These are phyloP conservation scores for Psittacula derbiana DNA, from an alignment of 2,797 vertebrate species.

Conservation along the genomic window DNA sequence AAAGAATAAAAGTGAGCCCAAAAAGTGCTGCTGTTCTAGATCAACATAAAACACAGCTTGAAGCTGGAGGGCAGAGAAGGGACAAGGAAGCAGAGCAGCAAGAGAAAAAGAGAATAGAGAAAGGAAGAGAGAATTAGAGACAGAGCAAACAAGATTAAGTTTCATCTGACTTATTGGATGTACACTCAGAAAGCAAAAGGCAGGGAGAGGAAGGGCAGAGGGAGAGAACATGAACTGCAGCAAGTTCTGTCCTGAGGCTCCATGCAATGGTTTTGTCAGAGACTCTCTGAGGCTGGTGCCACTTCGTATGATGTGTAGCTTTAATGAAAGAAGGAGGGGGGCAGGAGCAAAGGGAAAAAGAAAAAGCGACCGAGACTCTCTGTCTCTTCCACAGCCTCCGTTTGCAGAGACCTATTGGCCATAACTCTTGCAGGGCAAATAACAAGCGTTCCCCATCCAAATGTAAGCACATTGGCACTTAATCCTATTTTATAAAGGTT, in stretches of 20 bases:
- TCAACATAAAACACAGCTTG: neutral
- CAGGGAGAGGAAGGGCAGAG: slow-evolving; percentile 20
- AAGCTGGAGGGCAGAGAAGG: slow-evolving; percentile 12
- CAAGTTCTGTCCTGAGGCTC: slow-evolving; percentile 56
- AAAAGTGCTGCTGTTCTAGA: slow-evolving; percentile 57
- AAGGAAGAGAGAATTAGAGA: slow-evolving; percentile 45
- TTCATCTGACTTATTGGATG: slow-evolving; percentile 60
- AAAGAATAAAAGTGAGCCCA: slow-evolving; percentile 59
- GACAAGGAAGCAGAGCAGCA: neutral
- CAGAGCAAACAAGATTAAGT: slow-evolving; percentile 53
- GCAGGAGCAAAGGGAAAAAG: neutral
- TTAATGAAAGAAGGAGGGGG: slow-evolving; percentile 66
- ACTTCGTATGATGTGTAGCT: slow-evolving; percentile 63
- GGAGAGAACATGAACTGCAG: slow-evolving; percentile 36
- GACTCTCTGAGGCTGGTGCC: slow-evolving; percentile 21
- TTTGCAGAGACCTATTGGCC: slow-evolving; percentile 52
- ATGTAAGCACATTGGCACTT: slow-evolving; percentile 68
- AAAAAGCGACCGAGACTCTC: slow-evolving; percentile 42
- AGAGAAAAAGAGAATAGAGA: slow-evolving; percentile 17
- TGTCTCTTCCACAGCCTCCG: slow-evolving; percentile 44
- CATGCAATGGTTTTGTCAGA: slow-evolving; percentile 42
- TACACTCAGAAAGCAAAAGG: slow-evolving; percentile 33
- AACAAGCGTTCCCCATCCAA: slow-evolving; percentile 58
- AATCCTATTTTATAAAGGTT: slow-evolving; percentile 71
- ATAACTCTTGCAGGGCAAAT: slow-evolving; percentile 70